Percentiles rank a stretch among this genome's conserved stretches.
Conservation (phyloP, 1,140 invertebrate genomes). For the Papilio glaucus region DNA sequence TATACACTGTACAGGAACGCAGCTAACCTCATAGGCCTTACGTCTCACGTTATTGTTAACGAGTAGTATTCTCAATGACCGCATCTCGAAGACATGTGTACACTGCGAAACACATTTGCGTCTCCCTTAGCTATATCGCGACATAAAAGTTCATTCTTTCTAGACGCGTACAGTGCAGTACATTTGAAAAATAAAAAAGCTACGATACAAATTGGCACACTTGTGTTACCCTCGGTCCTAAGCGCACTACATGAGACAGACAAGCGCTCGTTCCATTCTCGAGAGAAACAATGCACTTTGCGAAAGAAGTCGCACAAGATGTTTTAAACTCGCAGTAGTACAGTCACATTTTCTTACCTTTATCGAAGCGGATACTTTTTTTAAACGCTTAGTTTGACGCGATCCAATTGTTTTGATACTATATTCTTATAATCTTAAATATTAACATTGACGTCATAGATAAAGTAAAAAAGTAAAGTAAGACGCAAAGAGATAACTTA, state of each 20-base stretch:
- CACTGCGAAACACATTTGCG: background rate
- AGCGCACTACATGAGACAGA: constrained; percentile 30
- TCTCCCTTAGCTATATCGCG: too few relatives aligned
- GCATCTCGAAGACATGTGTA: too few relatives aligned
- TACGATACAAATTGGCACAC: constrained; percentile 30
- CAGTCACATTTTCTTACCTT: constrained; percentile 25
- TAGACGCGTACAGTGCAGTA: background rate
- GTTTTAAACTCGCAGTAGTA: background rate
- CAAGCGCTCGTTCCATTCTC: constrained; percentile 31
- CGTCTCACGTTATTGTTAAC: too few relatives aligned
- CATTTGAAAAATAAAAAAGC: constrained; percentile 26
- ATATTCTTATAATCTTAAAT: background rate
- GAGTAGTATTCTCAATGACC: too few relatives aligned
- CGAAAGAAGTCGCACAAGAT: constrained; percentile 28
- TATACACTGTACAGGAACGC: too few relatives aligned
- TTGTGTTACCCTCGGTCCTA: background rate
- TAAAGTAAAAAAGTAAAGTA: too few relatives aligned
- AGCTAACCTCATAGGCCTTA: too few relatives aligned
- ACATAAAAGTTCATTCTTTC: background rate
- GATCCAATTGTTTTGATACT: background rate
- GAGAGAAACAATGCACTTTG: constrained; percentile 29
- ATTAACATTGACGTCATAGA: background rate
- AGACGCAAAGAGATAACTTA: too few relatives aligned
- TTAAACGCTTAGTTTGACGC: background rate
- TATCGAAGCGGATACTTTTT: background rate